Evolutionary conservation across 2,797 vertebrate species (phyloP), one percentile per base, ranked within the genome.

Genomic region (Sandelia bainsii): DNA sequence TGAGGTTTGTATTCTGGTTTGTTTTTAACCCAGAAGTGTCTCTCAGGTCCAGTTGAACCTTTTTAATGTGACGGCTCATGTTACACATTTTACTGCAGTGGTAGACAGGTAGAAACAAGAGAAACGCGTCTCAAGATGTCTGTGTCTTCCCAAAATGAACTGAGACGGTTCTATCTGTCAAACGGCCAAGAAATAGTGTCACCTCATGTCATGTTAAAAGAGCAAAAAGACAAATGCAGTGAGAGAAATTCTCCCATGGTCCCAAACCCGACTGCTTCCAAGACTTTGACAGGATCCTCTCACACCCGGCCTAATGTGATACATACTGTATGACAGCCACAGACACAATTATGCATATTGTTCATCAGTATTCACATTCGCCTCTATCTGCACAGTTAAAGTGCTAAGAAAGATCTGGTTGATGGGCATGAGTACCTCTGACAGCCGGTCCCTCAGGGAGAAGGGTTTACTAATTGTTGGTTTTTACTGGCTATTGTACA

Each of bases 401-500:
- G 59, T 42, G 49, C 23, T 59, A 64, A 70, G 68, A 71, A 65
- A 68, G 69, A 89, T 75, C 50, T 73, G 63, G 71, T 70, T 56
- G 69, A 82, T 75, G 57, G 83, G 65, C 80, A 65, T 84, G 69
- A 86, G 69, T 78, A 80, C 69, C 49, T 77, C 50, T 87, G 83
- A 83, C 65, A 84, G 73, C 65, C 17, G 4, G 37, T 72, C 64
- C 71, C 80, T 77, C 25, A 11, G 80, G 77, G 85, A 90, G 78
- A 85, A 76, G 69, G 52, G 37, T 80, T 89, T 80, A 69, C 84
- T 92, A 93, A 91, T 90, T 90, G 87, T 85, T 89, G 78, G 65
- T 87, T 91, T 92, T 92, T 86, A 87, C 80, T 75, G 82, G 74
- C 81, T 81, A 76, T 88, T 88, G 84, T 88, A 78, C 78, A 78